A percentile compares a stretch with the other conserved stretches of the same genome.
Evolutionary conservation across 2,888 invertebrate genomes (phyloP).

Genomic region (Scaptomyza tumidula): DNA sequence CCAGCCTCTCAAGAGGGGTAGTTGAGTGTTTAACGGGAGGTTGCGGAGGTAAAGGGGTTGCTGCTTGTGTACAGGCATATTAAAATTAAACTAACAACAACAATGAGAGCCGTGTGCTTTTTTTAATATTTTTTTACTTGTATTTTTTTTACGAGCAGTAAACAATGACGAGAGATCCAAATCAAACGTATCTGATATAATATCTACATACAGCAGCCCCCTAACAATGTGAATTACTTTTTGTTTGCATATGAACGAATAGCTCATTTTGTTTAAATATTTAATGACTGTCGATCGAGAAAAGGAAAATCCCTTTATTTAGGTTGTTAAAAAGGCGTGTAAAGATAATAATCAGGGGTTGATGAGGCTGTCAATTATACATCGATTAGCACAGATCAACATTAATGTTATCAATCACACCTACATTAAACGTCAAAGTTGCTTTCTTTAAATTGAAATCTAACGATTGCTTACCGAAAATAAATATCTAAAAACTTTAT

Average conservation of each 20-base stretch:
- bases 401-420: too few species aligned
- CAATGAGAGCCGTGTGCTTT: conserved; percentile 47
- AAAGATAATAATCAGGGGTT: not conserved
- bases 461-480: too few species aligned
- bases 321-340: not conserved
- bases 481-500: too few species aligned
- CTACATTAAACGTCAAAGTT: not conserved
- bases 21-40: not conserved
- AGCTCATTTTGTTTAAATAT: conserved; percentile 3
- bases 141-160: conserved; percentile 25
- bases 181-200: conserved; percentile 57
- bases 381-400: not conserved
- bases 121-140: conserved; percentile 14
- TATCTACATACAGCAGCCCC: conserved; percentile 11
- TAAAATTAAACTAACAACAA: conserved; percentile 43
- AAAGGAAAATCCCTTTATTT: conserved; percentile 6
- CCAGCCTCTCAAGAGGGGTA: conserved; percentile 12
- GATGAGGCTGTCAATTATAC: not conserved
- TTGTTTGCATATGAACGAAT: conserved; percentile 7
- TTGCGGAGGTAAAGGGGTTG: not conserved
- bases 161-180: conserved; percentile 73
- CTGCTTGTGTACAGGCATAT: not conserved
- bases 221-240: conserved; percentile 28
- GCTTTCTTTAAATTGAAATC: not conserved
- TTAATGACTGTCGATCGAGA: not conserved